Percentiles rank a stretch among this genome's conserved stretches.
Evolutionary conservation across 2,888 invertebrate genomes (phyloP).

Genomic region (Gasteruption jaculator): DNA sequence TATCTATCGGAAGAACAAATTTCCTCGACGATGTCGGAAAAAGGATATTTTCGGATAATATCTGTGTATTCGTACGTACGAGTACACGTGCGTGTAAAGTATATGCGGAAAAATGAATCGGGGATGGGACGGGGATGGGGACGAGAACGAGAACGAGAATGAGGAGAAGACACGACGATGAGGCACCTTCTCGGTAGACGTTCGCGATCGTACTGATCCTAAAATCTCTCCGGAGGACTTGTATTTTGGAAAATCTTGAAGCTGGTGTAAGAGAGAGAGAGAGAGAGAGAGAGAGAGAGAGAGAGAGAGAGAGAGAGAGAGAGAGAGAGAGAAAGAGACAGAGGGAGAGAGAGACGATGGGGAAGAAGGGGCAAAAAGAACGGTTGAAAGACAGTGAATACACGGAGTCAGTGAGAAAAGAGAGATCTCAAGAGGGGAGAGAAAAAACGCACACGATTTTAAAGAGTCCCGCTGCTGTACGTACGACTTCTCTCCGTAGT

Average conservation of each 20-base stretch:
- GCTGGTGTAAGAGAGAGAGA: conserved; percentile 12
- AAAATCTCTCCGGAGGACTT: conserved; percentile 30
- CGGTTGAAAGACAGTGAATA: no score
- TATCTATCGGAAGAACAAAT: not conserved
- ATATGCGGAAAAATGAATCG: conserved; percentile 5
- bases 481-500: no score
- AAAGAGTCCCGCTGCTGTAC: no score
- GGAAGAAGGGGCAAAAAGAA: conserved; percentile 14
- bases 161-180: conserved; percentile 10
- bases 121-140: not conserved
- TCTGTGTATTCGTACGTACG: conserved; percentile 7
- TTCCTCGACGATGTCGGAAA: no score
- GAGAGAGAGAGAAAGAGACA: conserved; percentile 13
- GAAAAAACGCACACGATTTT: no score
- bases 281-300: conserved; percentile 8
- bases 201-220: conserved; percentile 31
- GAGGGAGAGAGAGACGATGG: conserved; percentile 12
- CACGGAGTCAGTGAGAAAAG: no score
- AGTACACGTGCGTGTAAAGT: not conserved
- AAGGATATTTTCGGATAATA: conserved; percentile 15
- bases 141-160: conserved; percentile 1
- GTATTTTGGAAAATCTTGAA: conserved; percentile 1
- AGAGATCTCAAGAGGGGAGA: no score
- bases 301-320: conserved; percentile 17
- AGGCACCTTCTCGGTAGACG: conserved; percentile 29